These are phyloP conservation scores for Alloscopus bannaensis DNA, from an alignment of 2,888 invertebrate genomes.

Conservation along the genomic window DNA sequence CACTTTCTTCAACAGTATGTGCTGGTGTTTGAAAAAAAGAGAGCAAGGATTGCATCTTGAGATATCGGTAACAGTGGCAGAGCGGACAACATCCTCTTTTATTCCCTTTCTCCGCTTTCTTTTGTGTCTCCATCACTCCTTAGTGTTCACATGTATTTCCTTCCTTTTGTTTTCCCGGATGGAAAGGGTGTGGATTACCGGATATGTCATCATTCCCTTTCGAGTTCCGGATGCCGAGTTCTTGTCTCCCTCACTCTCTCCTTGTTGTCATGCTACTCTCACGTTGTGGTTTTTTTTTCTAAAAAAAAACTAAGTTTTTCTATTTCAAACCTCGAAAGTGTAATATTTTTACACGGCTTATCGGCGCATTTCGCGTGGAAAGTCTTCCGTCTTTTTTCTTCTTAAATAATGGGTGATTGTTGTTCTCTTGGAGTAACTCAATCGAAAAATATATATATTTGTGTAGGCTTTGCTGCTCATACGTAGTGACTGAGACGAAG, in stretches of 20 bases:
- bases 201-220: constrained; percentile 34
- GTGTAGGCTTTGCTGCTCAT: no score
- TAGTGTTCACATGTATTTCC: constrained; percentile 14
- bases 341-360: no score
- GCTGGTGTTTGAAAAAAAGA: no score
- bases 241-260: neutral
- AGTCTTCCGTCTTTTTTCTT: no score
- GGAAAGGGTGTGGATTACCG: constrained; percentile 56
- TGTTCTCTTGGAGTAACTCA: no score
- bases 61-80: constrained; percentile 1
- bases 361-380: no score
- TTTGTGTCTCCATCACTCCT: constrained; percentile 13
- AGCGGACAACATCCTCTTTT: constrained; percentile 26
- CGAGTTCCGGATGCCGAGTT: no score
- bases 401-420: no score
- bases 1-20: constrained; percentile 5
- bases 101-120: constrained; percentile 1
- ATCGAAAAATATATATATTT: no score
- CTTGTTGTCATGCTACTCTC: constrained; percentile 40
- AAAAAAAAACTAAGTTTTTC: no score
- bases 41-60: constrained; percentile 34
- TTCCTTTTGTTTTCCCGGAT: constrained; percentile 22
- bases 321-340: neutral
- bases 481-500: no score
- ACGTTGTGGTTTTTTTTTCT: constrained; percentile 18